A percentile compares a stretch with the other conserved stretches of the same genome.
Evolutionary conservation across 2,888 invertebrate genomes (phyloP).

Genomic region (Pimpla rufipes): DNA sequence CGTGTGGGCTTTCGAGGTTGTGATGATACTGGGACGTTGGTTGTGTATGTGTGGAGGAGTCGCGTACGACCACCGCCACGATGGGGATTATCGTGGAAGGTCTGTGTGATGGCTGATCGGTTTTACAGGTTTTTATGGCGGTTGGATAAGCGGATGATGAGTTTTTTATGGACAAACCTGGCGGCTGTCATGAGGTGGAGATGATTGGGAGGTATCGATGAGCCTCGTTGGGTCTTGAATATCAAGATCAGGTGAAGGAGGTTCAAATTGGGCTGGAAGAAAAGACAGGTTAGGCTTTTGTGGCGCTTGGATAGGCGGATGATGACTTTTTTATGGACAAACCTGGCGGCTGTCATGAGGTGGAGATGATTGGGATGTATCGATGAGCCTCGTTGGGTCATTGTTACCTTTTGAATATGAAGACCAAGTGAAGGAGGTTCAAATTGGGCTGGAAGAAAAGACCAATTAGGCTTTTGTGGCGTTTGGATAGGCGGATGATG

Average conservation of each 20-base stretch:
- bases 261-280: background rate
- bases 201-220: background rate
- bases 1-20: background rate
- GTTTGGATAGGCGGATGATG: conserved; percentile 11
- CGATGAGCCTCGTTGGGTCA: background rate
- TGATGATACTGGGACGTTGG: background rate
- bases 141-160: conserved; percentile 14
- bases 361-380: background rate
- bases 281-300: background rate
- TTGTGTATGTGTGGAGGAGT: background rate
- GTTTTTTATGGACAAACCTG: background rate
- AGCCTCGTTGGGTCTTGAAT: background rate
- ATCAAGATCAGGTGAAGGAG: background rate
- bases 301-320: conserved; percentile 13
- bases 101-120: background rate
- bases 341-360: background rate
- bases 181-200: background rate
- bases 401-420: background rate
- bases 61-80: conserved; percentile 8
- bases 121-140: conserved; percentile 8
- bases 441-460: background rate
- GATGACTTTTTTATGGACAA: background rate
- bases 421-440: background rate
- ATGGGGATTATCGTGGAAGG: conserved; percentile 13
- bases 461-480: background rate